These are phyloP conservation scores for Laterallus jamaicensis DNA, from an alignment of 2,113 vertebrate species.

Conservation along the genomic window DNA sequence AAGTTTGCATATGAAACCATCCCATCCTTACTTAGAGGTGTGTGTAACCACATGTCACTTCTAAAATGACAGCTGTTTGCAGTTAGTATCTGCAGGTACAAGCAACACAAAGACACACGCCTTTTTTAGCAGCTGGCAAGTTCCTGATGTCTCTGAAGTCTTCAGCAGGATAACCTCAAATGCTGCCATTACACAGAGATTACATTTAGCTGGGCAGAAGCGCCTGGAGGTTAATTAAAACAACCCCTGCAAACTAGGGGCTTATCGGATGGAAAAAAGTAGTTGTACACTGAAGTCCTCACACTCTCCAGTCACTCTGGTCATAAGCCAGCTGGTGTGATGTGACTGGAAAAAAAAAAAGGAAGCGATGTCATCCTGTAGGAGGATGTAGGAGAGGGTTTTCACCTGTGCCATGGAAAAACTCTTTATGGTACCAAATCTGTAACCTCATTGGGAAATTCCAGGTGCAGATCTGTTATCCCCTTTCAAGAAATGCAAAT, in stretches of 20 bases:
- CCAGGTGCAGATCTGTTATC: accelerated
- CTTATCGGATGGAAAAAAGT: neutral
- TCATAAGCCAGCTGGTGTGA: neutral
- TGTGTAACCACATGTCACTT: neutral
- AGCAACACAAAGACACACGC: neutral
- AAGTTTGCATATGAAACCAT: neutral
- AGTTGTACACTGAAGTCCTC: neutral
- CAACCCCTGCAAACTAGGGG: neutral
- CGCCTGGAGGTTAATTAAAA: neutral
- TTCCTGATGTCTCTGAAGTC: neutral
- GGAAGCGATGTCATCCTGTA: neutral
- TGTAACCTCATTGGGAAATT: neutral
- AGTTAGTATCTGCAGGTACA: neutral
- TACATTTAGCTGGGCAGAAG: neutral
- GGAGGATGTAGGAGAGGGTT: neutral
- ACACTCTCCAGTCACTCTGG: neutral
- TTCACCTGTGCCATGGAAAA: neutral
- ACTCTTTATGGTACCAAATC: neutral
- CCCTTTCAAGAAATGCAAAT: neutral
- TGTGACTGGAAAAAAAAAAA: neutral
- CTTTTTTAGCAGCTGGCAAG: neutral
- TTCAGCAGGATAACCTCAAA: neutral
- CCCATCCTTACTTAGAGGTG: neutral
- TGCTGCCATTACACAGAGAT: neutral
- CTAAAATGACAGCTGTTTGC: neutral